phyloP scores from a whole-genome alignment of 2,113 vertebrate genomes.

The Leiothrix lutea region DNA sequence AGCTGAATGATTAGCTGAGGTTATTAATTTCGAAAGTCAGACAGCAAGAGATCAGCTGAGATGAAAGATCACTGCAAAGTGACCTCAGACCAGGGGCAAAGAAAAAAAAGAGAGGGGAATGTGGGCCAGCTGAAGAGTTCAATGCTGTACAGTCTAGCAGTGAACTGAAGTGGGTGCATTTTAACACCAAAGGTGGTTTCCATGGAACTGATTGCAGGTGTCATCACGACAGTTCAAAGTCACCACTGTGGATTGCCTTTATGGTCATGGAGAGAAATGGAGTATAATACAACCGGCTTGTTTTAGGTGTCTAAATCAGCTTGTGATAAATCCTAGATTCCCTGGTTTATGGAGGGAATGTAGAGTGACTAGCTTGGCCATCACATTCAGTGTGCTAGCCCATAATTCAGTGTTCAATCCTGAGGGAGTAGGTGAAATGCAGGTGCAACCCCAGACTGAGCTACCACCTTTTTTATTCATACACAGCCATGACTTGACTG shows the following conservation, averaged over 20 bases:
- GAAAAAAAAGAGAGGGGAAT: background rate
- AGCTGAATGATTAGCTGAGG: constrained; percentile 30
- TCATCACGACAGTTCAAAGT: background rate
- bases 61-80: constrained; percentile 29
- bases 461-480: background rate
- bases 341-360: background rate
- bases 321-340: background rate
- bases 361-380: background rate
- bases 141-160: background rate
- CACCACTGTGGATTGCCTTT: background rate
- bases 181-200: background rate
- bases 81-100: background rate
- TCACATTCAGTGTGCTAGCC: background rate
- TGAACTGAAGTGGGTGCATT: background rate
- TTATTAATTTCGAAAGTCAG: constrained; percentile 44
- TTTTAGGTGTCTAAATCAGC: background rate
- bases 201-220: background rate
- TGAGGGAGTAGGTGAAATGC: background rate
- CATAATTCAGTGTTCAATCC: background rate
- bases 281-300: background rate
- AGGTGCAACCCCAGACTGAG: background rate
- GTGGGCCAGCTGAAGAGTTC: background rate
- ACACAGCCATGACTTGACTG: background rate
- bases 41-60: constrained; percentile 34
- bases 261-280: background rate